Conservation (phyloP, 2,113 vertebrate genomes). For the Ursus arctos region DNA sequence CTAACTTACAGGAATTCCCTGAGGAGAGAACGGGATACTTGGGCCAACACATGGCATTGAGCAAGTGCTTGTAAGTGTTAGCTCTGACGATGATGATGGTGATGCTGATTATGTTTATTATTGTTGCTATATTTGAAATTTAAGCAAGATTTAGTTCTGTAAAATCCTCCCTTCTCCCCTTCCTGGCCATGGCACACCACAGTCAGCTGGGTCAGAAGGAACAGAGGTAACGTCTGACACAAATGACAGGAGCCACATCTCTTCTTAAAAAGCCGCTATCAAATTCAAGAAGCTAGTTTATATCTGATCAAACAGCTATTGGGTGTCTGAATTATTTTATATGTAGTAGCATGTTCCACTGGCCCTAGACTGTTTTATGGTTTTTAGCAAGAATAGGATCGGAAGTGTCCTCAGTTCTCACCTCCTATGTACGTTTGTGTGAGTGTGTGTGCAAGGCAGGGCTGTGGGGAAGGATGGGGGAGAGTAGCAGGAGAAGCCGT, state of each 20-base stretch:
- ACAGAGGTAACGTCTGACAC: not conserved
- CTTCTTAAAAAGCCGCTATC: not conserved
- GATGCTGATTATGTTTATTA: not conserved
- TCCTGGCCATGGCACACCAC: too few relatives aligned
- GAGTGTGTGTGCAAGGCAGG: not conserved
- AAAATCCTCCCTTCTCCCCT: not conserved
- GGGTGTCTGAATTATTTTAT: not conserved
- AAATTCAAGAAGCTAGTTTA: not conserved
- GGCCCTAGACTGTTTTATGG: not conserved
- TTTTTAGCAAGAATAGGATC: not conserved
- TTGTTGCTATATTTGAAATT: not conserved
- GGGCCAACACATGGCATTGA: too few relatives aligned
- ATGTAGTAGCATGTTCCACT: not conserved
- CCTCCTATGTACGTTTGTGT: not conserved
- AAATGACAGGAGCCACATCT: not conserved
- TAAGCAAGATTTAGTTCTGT: not conserved
- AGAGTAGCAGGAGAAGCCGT: not conserved
- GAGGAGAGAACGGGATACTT: not conserved
- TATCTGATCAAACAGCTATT: not conserved
- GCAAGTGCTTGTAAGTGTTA: not conserved
- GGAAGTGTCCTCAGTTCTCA: not conserved
- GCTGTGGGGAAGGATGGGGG: fast-evolving
- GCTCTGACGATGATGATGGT: not conserved
- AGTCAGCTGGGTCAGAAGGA: not conserved
- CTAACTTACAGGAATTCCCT: not conserved